These are phyloP conservation scores for Salvelinus fontinalis DNA, from an alignment of 2,113 vertebrate genomes.

Conservation along the genomic window DNA sequence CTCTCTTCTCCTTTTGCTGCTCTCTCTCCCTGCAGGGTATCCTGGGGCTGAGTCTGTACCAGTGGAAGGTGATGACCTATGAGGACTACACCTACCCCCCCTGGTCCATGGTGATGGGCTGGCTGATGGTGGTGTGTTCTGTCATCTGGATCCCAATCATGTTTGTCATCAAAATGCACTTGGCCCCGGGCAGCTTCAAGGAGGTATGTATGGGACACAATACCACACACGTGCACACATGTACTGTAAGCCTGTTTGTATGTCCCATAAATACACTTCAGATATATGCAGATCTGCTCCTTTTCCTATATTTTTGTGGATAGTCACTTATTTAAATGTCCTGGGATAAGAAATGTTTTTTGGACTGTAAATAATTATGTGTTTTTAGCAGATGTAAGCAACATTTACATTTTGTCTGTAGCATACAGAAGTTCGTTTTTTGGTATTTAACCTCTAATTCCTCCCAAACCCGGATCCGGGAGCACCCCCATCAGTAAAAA, in stretches of 20 bases:
- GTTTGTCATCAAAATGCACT: slow-evolving; percentile 96
- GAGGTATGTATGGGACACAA: slow-evolving; percentile 78
- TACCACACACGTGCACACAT: not conserved
- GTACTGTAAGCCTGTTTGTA: not conserved
- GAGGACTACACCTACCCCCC: slow-evolving; percentile 92
- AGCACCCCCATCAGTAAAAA: no score
- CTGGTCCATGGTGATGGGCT: slow-evolving; percentile 97
- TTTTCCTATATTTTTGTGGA: not conserved
- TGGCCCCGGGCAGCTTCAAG: slow-evolving; percentile 88
- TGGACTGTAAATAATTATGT: no score
- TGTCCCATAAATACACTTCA: not conserved
- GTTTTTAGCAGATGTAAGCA: no score
- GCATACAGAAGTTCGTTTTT: no score
- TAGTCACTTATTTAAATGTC: no score
- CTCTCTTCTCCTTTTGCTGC: not conserved
- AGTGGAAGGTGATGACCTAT: slow-evolving; percentile 97
- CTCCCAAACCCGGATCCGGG: no score
- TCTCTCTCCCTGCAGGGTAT: slow-evolving; percentile 81
- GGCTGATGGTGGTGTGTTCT: slow-evolving; percentile 96
- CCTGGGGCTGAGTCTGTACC: slow-evolving; percentile 92
- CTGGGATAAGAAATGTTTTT: no score
- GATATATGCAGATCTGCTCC: not conserved
- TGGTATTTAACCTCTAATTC: no score
- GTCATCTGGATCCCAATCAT: slow-evolving; percentile 99
- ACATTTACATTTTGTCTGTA: no score